Percentiles rank a stretch among this genome's conserved stretches.
Evolutionary conservation across 1,140 invertebrate genomes (phyloP).

Genomic region (Ladona fulva): DNA sequence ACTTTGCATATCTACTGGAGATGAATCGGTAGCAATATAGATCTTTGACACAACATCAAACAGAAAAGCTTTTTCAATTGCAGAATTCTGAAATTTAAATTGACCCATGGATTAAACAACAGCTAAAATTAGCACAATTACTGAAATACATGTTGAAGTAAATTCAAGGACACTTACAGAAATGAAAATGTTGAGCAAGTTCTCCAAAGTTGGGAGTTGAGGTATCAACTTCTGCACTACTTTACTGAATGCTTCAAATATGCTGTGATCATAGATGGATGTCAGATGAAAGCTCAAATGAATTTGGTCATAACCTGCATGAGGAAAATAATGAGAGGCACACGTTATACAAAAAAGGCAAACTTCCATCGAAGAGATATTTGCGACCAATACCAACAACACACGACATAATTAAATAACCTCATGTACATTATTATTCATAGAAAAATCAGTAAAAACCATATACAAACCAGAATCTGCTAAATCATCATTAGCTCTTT

Average conservation of each 20-base stretch:
- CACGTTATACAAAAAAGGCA: no score
- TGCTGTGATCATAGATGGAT: slow-evolving; percentile 99
- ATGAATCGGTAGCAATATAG: slow-evolving; percentile 97
- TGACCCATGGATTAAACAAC: no score
- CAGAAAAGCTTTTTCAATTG: slow-evolving; percentile 95
- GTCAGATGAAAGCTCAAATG: slow-evolving; percentile 94
- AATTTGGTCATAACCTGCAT: slow-evolving; percentile 64
- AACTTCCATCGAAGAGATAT: no score
- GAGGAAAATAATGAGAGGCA: slow-evolving; percentile 20
- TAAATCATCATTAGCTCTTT: slow-evolving; percentile 90
- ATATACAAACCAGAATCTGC: slow-evolving; percentile 59
- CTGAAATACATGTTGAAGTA: slow-evolving; percentile 14
- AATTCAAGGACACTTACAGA: slow-evolving; percentile 59
- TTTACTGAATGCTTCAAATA: slow-evolving; percentile 99
- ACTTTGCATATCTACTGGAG: slow-evolving; percentile 99
- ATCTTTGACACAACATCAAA: slow-evolving; percentile 99
- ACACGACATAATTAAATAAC: not conserved
- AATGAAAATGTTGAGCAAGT: slow-evolving; percentile 97
- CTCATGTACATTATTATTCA: not conserved
- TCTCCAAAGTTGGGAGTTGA: slow-evolving; percentile 93
- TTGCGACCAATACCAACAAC: not conserved
- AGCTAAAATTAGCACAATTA: slow-evolving; percentile 16
- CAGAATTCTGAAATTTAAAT: slow-evolving; percentile 71
- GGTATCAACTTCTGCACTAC: slow-evolving; percentile 99
- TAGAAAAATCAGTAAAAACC: no score